These are phyloP conservation scores for Eucera pruinosa DNA, from an alignment of 2,888 invertebrate species.

Conservation along the genomic window DNA sequence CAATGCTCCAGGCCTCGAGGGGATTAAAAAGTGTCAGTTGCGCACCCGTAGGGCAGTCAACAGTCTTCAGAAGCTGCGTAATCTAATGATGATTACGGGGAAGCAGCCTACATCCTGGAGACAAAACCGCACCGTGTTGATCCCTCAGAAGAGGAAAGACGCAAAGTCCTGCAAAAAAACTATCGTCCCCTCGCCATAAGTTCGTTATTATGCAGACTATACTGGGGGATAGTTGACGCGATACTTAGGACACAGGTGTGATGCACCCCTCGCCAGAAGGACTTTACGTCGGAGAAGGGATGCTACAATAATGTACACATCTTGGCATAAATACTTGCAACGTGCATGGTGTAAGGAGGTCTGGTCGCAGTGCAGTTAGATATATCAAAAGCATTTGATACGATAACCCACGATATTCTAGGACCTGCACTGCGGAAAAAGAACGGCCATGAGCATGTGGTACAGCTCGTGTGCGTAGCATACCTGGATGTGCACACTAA, in stretches of 20 bases:
- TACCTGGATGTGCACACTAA: constrained; percentile 71
- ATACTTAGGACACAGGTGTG: background rate
- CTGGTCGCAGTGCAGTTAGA: constrained; percentile 23
- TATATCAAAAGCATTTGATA: constrained; percentile 39
- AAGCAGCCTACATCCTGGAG: background rate
- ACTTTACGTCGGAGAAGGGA: constrained; percentile 58
- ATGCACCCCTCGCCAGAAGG: constrained; percentile 24
- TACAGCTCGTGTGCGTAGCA: background rate
- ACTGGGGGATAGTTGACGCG: constrained; percentile 27
- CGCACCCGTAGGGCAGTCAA: background rate
- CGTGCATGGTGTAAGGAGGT: constrained; percentile 1
- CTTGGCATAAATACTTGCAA: constrained; percentile 65
- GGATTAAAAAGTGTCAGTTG: background rate
- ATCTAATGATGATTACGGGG: background rate
- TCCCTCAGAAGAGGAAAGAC: background rate
- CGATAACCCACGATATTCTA: constrained; percentile 23
- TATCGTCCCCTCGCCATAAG: constrained; percentile 15
- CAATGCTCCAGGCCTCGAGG: constrained; percentile 3
- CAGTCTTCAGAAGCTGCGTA: background rate
- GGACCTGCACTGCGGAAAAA: too few species aligned
- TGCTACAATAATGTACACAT: constrained; percentile 76
- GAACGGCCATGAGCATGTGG: too few species aligned
- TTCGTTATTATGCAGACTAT: constrained; percentile 25
- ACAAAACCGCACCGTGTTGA: constrained; percentile 4
- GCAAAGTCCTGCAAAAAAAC: background rate